A percentile compares a stretch with the other conserved stretches of the same genome.
Evolutionary conservation across 2,113 vertebrate genomes (phyloP).

Genomic region (Pollachius pollachius): DNA sequence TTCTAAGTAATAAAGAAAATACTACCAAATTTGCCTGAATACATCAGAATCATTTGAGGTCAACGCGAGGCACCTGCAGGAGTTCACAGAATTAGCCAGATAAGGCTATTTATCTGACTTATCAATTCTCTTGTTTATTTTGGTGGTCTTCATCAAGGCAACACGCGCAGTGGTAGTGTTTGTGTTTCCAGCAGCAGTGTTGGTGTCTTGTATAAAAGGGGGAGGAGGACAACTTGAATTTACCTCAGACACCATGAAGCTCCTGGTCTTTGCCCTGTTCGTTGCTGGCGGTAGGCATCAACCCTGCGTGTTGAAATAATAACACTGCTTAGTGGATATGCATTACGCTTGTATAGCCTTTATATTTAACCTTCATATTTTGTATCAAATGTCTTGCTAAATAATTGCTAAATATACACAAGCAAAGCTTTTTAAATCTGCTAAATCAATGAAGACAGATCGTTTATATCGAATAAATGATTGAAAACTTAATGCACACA

Average conservation of each 20-base stretch:
- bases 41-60: too few species aligned
- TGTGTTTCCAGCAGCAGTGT: not conserved
- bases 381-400: not conserved
- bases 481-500: too few species aligned
- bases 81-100: constrained; percentile 25
- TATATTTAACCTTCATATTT: not conserved
- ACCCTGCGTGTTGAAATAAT: not conserved
- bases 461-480: too few species aligned
- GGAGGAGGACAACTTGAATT: not conserved
- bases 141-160: constrained; percentile 14
- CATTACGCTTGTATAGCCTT: not conserved
- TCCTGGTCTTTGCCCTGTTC: constrained; percentile 73
- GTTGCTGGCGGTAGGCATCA: constrained; percentile 71
- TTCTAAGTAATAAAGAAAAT: too few species aligned
- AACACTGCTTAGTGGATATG: not conserved
- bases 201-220: constrained; percentile 45
- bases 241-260: constrained; percentile 63
- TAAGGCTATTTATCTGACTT: constrained; percentile 55
- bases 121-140: constrained; percentile 64
- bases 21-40: too few species aligned
- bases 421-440: too few species aligned
- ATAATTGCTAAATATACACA: not conserved
- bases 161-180: too few species aligned
- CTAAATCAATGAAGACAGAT: too few species aligned
- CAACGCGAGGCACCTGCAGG: too few species aligned